Conservation (phyloP, 2,113 vertebrate genomes). For the Barbus barbus region DNA sequence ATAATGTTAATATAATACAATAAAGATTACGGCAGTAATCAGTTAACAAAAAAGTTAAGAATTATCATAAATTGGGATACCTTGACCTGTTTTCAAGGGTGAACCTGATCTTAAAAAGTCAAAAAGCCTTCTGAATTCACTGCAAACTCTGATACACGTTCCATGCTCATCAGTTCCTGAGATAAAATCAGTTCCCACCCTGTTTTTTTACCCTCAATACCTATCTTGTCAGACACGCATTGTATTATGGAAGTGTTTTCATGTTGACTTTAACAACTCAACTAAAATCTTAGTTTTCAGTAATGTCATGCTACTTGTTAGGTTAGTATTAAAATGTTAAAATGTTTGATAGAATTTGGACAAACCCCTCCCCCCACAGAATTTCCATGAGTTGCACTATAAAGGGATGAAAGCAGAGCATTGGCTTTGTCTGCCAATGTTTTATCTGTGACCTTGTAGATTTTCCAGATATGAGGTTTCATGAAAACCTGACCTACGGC, state of each 20-base stretch:
- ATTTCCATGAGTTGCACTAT: constrained; percentile 19
- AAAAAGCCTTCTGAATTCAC: background rate
- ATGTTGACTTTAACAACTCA: constrained; percentile 15
- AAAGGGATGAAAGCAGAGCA: constrained; percentile 47
- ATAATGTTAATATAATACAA: background rate
- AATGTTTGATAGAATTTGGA: background rate
- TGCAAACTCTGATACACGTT: background rate
- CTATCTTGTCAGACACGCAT: background rate
- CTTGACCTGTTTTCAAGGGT: background rate
- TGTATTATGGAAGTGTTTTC: background rate
- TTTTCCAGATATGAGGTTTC: constrained; percentile 24
- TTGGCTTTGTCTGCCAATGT: constrained; percentile 42
- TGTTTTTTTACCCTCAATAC: too few species aligned
- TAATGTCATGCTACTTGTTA: background rate
- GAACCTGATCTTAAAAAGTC: background rate
- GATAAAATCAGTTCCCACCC: background rate
- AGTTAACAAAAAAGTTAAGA: background rate
- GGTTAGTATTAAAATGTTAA: background rate
- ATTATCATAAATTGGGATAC: background rate
- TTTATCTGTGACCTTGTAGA: constrained; percentile 26
- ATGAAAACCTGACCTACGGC: constrained; percentile 16
- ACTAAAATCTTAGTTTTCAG: background rate
- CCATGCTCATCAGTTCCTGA: background rate
- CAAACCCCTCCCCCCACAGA: background rate
- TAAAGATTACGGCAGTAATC: background rate